Base-by-base conservation (phyloP, 2,888 invertebrate genomes). In the Hesperia comma region DNA sequence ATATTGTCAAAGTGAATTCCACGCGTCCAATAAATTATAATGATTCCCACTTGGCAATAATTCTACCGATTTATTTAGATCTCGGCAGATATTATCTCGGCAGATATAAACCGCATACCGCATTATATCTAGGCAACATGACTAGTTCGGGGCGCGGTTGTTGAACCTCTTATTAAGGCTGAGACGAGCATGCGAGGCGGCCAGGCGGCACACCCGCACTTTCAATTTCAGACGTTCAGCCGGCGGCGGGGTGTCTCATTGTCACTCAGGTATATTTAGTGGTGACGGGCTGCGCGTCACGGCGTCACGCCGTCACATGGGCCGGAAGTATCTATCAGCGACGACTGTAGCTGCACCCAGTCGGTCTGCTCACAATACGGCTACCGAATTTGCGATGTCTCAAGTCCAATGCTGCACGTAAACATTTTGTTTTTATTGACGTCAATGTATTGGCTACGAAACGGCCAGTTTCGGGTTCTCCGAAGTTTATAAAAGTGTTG, bases 1-100 rank as follows among this genome's bases (percentile, higher is more conserved):
- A 92, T 92, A 92, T 90, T 92, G 91, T 92, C 91, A 90, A 88
- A 90, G 86, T 82, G 88, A 92, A 92, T 92, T 91, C 90, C 91
- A 73, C 83, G 83, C 83, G 90, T 88, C 90, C 86, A 89, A 91
- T 92, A 92, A 90, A 90, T 90, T 92, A 89, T 83, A 89, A 87
- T 87, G 88, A 88, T 90, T 86, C 90, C 84, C 80, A 88, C 87
- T 92, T 92, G 92, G 92, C 92, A 92, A 90, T 91, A 92, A 90
- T 90, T 90, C 90, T 91, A 89, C 87, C 86, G 83, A 92, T 91
- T 92, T 92, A 92, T 92, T 92, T 92, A 82, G 86, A 92, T 91
- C 89, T 81, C 82, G 70, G 83, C 81, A 84, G 88, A 91, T 92
- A 91, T 91, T 88, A 92, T 91, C 89, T 81, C 82, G 71, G 83